A percentile compares a stretch with the other conserved stretches of the same genome.
phyloP scores from a whole-genome alignment of 2,113 vertebrate species.

The Apodemus speciosus region DNA sequence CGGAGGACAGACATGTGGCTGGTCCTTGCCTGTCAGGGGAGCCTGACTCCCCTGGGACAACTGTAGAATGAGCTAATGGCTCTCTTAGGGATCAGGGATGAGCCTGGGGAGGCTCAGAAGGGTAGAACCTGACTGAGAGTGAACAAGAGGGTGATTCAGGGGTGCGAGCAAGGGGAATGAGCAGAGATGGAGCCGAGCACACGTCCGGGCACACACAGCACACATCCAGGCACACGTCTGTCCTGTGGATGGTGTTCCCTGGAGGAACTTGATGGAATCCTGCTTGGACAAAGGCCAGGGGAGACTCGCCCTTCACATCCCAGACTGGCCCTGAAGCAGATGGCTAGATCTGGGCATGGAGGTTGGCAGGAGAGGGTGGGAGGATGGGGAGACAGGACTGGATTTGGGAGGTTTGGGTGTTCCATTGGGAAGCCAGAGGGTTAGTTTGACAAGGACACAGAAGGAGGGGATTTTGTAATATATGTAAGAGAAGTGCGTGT shows the following conservation, averaged over 20 bases:
- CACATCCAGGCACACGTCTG: neutral
- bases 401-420: neutral
- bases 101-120: neutral
- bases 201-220: neutral
- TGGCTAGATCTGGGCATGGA: neutral
- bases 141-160: too few species aligned
- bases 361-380: neutral
- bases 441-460: neutral
- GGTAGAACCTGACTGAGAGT: neutral
- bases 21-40: neutral
- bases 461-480: neutral
- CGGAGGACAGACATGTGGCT: neutral
- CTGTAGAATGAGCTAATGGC: neutral
- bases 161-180: neutral
- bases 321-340: neutral
- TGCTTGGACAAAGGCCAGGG: neutral
- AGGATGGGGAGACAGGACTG: neutral
- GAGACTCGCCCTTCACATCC: fast-evolving
- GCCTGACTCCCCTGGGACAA: too few species aligned
- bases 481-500: neutral
- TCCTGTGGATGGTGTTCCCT: neutral
- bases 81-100: neutral
- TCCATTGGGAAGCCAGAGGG: neutral
- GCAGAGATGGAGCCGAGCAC: neutral
- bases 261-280: fast-evolving